These are phyloP conservation scores for Hydrophis major DNA, from an alignment of 2,797 vertebrate genomes.

Conservation along the genomic window DNA sequence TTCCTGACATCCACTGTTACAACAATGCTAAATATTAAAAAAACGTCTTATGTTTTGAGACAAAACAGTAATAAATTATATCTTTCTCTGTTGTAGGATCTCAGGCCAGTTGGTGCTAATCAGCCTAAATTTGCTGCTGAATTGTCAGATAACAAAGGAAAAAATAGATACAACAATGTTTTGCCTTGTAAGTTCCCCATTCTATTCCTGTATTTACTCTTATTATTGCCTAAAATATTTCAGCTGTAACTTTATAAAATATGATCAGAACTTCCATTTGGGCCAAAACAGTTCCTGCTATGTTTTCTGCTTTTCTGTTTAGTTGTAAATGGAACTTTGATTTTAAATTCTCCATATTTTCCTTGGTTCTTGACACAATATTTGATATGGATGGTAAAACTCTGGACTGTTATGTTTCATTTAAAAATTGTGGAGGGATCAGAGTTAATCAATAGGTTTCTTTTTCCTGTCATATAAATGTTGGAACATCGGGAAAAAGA, in stretches of 20 bases:
- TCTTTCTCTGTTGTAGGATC: conserved; percentile 75
- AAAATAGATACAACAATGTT: conserved; percentile 97
- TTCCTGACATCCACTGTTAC: background rate
- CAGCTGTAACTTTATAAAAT: background rate
- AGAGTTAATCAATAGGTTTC: too few species aligned
- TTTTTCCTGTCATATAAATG: background rate
- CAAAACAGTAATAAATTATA: background rate
- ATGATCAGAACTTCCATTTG: background rate
- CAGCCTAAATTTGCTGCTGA: conserved; percentile 81
- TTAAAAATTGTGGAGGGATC: background rate
- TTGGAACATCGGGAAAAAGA: background rate
- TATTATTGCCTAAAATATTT: background rate
- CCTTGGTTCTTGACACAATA: background rate
- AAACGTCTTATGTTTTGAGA: background rate
- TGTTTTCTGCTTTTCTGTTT: background rate
- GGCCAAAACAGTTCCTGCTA: background rate
- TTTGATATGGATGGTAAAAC: background rate
- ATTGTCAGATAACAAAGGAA: conserved; percentile 84
- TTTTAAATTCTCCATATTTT: background rate
- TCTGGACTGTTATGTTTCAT: background rate
- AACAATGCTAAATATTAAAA: background rate
- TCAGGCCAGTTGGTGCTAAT: conserved; percentile 81
- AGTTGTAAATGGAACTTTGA: background rate
- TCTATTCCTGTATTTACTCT: background rate
- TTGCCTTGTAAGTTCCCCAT: conserved; percentile 84